Base-by-base conservation (phyloP, 2,888 invertebrate species). In the Busseola fusca region DNA sequence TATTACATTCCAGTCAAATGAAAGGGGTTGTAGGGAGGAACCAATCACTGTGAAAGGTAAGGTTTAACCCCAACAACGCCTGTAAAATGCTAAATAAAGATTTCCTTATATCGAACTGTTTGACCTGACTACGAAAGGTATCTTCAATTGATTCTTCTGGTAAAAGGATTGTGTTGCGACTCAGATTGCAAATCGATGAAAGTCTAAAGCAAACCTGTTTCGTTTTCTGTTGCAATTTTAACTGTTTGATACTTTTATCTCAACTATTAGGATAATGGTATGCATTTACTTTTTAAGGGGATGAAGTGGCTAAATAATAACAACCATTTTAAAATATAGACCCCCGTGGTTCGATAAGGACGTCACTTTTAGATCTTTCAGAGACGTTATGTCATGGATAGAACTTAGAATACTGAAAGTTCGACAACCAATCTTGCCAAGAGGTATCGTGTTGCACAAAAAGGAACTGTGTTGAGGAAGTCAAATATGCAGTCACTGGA, bases 1-100 rank as follows among this genome's bases (percentile, higher is more conserved):
- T 68, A 78, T 72, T 70, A 71, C 68, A 72, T 78, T 70, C 64
- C 70, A 79, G 81, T 81, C 69, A 83, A 82, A 82, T 79, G 81
- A 86, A 86, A 87, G 76, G 77, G 84, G 86, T 85, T 81, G 81
- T 81, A 57, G 73, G 85, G 87, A 85, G 81, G 85, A 88, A 87
- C 88, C 89, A 92, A 93, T 93, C 91, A 92, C 87, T 84, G 86
- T 90, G 87, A 93, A 91, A 92, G 92, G 89, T 86, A 82, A 87
- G 87, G 87, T 87, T 87, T 88, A 86, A 88, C 90, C 89, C 85
- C 86, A 86, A 87, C 87, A 87, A 84, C 82, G 83, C 87, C 82
- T 84, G 82, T 82, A 84, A 87, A 87, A 86, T 85, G 85, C 87
- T 87, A 90, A 89, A 91, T 87, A 88, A 87, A 88, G 84, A 84